Evolutionary conservation across 2,888 invertebrate species (phyloP).

Genomic region (Orthosia incerta): DNA sequence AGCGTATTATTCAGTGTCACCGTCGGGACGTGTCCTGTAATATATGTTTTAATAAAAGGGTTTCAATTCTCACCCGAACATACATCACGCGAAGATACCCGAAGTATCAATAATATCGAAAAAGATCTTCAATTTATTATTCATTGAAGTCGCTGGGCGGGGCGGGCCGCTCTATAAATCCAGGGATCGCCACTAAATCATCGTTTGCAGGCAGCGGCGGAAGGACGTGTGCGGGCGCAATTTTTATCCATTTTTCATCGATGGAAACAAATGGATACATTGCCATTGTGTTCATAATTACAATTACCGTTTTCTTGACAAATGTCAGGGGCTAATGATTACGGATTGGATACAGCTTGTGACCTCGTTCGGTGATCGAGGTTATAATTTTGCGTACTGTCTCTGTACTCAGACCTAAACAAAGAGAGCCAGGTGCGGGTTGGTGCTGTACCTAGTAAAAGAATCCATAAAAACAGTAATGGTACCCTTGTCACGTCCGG

Average conservation of each 20-base stretch:
- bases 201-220: constrained; percentile 78
- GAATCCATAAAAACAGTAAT: constrained; percentile 89
- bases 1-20: constrained; percentile 90
- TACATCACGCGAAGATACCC: constrained; percentile 86
- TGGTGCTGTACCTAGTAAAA: constrained; percentile 79
- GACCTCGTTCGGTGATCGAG: constrained; percentile 58
- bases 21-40: constrained; percentile 86
- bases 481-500: constrained; percentile 88
- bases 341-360: constrained; percentile 22
- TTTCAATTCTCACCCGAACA: constrained; percentile 88
- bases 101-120: constrained; percentile 88
- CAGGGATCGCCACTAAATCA: constrained; percentile 87
- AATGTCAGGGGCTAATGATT: constrained; percentile 26
- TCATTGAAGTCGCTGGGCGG: constrained; percentile 86
- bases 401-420: constrained; percentile 83
- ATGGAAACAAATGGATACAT: constrained; percentile 78
- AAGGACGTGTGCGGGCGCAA: constrained; percentile 79
- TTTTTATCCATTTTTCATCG: constrained; percentile 81
- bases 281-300: constrained; percentile 73
- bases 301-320: constrained; percentile 50
- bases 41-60: constrained; percentile 91
- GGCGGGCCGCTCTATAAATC: constrained; percentile 85
- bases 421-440: constrained; percentile 84
- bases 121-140: constrained; percentile 89
- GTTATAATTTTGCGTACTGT: constrained; percentile 75